Evolutionary conservation across 30 jellyfish, hydroid and myxozoan species (phyloP).

Genomic region (Morbakka virulenta): DNA sequence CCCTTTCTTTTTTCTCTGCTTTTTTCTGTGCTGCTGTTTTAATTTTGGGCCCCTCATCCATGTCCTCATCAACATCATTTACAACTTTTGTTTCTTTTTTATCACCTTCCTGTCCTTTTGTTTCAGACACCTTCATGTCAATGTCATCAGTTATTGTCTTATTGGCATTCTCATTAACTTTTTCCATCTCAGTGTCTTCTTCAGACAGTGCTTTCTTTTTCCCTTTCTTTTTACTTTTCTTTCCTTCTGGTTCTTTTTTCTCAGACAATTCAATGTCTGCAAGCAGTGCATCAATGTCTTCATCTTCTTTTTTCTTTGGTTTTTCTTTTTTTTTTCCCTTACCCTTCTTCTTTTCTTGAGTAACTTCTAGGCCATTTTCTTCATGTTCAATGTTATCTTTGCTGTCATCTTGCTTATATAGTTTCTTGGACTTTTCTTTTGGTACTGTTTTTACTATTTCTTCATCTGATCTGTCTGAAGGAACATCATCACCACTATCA

Average conservation of each 20-base stretch:
- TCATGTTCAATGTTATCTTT: too few relatives aligned
- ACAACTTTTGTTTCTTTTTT: slow-evolving; percentile 33
- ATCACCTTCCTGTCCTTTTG: slow-evolving; percentile 59
- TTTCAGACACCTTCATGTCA: slow-evolving; percentile 58
- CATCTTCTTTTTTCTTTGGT: slow-evolving; percentile 41
- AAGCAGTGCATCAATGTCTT: slow-evolving; percentile 70
- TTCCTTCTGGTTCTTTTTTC: slow-evolving; percentile 1
- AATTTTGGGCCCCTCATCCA: slow-evolving; percentile 38
- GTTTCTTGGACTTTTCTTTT: slow-evolving; percentile 21
- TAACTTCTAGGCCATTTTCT: too few relatives aligned
- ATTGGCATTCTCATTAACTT: slow-evolving; percentile 83
- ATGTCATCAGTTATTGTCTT: slow-evolving; percentile 84
- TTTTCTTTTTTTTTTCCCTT: slow-evolving; percentile 22
- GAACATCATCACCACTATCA: slow-evolving; percentile 34
- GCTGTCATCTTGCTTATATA: slow-evolving; percentile 31
- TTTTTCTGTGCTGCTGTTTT: slow-evolving; percentile 91
- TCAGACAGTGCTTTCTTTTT: slow-evolving; percentile 13
- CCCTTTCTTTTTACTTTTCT: slow-evolving; percentile 8
- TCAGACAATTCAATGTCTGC: slow-evolving; percentile 62
- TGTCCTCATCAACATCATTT: slow-evolving; percentile 21
- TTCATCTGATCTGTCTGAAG: slow-evolving; percentile 10
- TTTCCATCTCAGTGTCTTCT: slow-evolving; percentile 54
- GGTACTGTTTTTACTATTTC: neutral
- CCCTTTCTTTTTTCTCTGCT: slow-evolving; percentile 94
- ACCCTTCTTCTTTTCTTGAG: too few relatives aligned